Evolutionary conservation across 2,888 invertebrate species (phyloP).

Genomic region (Meteorus cinctellus): DNA sequence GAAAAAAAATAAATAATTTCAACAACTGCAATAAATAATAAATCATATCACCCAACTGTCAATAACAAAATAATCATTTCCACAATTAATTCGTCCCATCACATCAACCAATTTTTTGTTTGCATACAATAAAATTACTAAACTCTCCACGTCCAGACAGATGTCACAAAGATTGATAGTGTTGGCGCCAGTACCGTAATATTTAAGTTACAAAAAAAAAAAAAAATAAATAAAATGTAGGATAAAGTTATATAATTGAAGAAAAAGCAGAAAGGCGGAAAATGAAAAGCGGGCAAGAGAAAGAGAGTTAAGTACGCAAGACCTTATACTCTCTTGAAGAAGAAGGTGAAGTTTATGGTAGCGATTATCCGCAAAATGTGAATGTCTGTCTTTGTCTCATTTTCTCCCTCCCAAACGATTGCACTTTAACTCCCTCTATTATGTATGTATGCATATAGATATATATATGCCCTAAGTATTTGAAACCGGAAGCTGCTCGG

Average conservation of each 20-base stretch:
- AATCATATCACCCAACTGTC: too few species aligned
- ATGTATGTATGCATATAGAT: too few species aligned
- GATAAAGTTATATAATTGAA: background rate
- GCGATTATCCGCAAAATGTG: conserved; percentile 31
- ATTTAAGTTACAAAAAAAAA: background rate
- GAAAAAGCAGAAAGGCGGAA: conserved; percentile 3
- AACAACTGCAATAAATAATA: too few species aligned
- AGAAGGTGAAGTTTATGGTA: conserved; percentile 31
- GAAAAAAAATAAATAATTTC: too few species aligned
- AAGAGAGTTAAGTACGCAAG: background rate
- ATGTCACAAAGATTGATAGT: background rate
- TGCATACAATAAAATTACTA: too few species aligned
- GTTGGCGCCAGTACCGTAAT: background rate
- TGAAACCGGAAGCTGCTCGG: conserved; percentile 12
- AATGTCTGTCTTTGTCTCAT: background rate
- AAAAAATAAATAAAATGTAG: background rate
- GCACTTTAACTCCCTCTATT: background rate
- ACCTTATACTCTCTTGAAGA: background rate
- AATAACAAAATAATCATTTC: too few species aligned
- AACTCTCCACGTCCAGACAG: background rate
- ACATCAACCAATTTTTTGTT: too few species aligned
- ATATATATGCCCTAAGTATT: background rate
- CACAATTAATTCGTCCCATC: too few species aligned
- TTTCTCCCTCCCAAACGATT: background rate
- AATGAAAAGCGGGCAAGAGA: background rate